Conservation (phyloP, 2,113 vertebrate genomes). For the Poecilia latipinna region DNA sequence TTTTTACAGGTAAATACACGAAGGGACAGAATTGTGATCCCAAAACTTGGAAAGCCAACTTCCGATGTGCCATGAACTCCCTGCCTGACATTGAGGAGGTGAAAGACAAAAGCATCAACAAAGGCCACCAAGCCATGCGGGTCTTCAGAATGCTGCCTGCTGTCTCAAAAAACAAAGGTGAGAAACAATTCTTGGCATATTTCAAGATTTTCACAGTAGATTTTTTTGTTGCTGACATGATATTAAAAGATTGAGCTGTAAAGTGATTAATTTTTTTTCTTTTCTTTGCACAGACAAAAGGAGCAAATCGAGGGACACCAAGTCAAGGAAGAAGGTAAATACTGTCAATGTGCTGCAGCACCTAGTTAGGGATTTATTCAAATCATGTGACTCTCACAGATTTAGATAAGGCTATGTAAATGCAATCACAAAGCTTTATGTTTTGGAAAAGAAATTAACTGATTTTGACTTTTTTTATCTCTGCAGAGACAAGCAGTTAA, state of each 20-base stretch:
- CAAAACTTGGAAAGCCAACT: constrained; percentile 99
- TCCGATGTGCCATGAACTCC: constrained; percentile 98
- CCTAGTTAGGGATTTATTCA: not conserved
- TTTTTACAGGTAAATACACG: constrained; percentile 85
- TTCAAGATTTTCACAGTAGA: not conserved
- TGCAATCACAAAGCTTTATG: rapidly evolving
- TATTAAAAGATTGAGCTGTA: not conserved
- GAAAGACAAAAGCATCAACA: constrained; percentile 92
- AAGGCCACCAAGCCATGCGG: constrained; percentile 89
- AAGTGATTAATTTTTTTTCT: constrained; percentile 6
- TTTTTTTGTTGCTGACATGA: not conserved
- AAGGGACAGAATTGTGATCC: constrained; percentile 85
- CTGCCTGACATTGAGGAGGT: constrained; percentile 95
- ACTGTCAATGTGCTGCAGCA: not conserved
- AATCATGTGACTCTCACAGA: constrained; percentile 5
- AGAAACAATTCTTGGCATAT: constrained; percentile 20
- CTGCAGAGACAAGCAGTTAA: constrained; percentile 65
- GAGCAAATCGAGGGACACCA: constrained; percentile 80
- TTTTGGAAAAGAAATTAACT: not conserved
- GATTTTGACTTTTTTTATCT: not conserved
- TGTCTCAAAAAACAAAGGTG: constrained; percentile 79
- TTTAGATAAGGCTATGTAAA: constrained; percentile 3
- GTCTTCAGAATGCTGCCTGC: constrained; percentile 92
- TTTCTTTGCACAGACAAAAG: constrained; percentile 83
- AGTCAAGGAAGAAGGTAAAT: constrained; percentile 85